Base-by-base conservation (phyloP, 2,888 invertebrate genomes). In the Magallana nippona region DNA sequence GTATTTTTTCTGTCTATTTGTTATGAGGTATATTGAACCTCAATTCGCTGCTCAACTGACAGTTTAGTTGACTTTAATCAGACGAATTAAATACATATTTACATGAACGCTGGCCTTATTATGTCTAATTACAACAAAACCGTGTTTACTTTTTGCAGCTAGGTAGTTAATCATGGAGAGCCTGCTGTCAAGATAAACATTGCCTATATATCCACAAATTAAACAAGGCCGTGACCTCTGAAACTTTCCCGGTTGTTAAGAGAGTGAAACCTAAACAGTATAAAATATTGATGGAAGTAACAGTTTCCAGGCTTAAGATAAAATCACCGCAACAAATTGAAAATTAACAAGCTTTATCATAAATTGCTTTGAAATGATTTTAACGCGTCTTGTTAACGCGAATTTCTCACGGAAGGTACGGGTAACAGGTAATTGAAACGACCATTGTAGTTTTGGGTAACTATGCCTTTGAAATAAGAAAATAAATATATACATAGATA, bases 81-180 rank as follows among this genome's bases (percentile, higher is more conserved):
- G 22, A 11, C 19, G 22, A 44, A 44, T 44, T 44, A 71, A 27
- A 27, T 71, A 71, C 71, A 71, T 71, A 71, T 71, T 22, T 71
- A 15, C 71, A 71, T 71, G 71, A 71, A 71, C 71, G 15, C 27
- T 71, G 71, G 71, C 71, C 71, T 71, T 27, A 71, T 71, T 71
- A 71, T 15, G 22, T 71, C 71, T 27, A 19, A 71, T 71, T 22
- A 22, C 22, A 27, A 71, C 27, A 71, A 15, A 11, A 32, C 8
- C 11, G 13, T 15, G 71, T 71, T 71, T 71, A 71, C 27, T 27
- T 71, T 27, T 22, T 71, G 71, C 27, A 71, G 27, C 71, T 71
- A 71, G 71, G 71, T 27, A 71, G 32, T 71, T 71, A 71, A 71
- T 71, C 71, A 15, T 11, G 27, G 27, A 32, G 32, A 71, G 32